A percentile compares a stretch with the other conserved stretches of the same genome.
phyloP scores from a whole-genome alignment of 1,140 invertebrate species.

The Drosophila azteca region DNA sequence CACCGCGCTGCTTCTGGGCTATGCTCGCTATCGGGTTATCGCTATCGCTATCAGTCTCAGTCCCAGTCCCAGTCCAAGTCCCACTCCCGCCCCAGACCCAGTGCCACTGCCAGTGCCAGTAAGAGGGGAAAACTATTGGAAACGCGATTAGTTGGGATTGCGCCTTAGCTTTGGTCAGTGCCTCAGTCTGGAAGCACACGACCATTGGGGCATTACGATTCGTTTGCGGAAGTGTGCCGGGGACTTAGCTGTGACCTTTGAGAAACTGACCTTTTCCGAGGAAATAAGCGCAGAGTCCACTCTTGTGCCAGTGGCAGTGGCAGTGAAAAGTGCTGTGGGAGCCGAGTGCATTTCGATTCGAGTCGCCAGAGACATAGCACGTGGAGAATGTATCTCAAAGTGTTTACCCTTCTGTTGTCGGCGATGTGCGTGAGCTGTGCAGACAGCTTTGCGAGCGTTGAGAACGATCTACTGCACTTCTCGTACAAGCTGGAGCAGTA shows the following conservation, averaged over 20 bases:
- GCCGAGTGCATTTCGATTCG: conserved; percentile 17
- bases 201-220: conserved; percentile 10
- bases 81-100: conserved; percentile 2
- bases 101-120: conserved; percentile 18
- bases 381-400: conserved; percentile 23
- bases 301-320: neutral
- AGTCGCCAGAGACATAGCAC: conserved; percentile 10
- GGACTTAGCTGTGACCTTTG: conserved; percentile 32
- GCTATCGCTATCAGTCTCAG: no score
- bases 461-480: conserved; percentile 67
- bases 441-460: conserved; percentile 20
- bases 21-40: conserved; percentile 26
- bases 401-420: conserved; percentile 23
- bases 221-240: conserved; percentile 42
- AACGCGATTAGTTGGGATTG: conserved; percentile 67
- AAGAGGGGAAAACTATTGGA: conserved; percentile 26
- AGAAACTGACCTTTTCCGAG: conserved; percentile 5
- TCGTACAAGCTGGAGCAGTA: conserved; percentile 65
- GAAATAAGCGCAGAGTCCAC: conserved; percentile 6
- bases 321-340: neutral
- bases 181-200: conserved; percentile 38
- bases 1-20: neutral
- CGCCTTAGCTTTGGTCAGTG: conserved; percentile 20
- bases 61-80: neutral
- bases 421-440: neutral